Evolutionary conservation across 2,888 invertebrate species (phyloP).

Genomic region (Aethes cnicana): DNA sequence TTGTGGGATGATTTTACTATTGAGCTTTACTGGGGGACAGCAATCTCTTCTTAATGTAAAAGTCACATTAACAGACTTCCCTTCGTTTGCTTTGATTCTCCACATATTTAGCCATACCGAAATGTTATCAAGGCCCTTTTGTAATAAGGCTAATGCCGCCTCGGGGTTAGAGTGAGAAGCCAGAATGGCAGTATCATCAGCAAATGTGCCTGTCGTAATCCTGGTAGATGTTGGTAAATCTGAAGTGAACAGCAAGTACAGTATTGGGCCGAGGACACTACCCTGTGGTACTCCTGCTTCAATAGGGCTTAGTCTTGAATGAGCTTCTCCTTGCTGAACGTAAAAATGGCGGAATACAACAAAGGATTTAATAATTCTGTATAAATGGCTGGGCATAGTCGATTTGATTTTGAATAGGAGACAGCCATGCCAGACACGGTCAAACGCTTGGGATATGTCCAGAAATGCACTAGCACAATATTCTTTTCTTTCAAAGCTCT

Average conservation of each 20-base stretch:
- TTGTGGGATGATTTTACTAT: neutral
- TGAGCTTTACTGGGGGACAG: neutral
- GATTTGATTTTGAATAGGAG: conserved; percentile 12
- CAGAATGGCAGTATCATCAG: neutral
- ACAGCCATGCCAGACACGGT: conserved; percentile 37
- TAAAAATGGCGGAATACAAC: neutral
- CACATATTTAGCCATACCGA: neutral
- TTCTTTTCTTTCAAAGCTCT: neutral
- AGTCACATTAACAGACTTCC: neutral
- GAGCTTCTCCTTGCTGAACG: neutral
- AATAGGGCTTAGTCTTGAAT: neutral
- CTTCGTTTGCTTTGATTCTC: neutral
- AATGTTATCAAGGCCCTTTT: neutral
- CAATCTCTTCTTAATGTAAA: neutral
- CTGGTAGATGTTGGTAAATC: neutral
- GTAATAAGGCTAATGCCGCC: neutral
- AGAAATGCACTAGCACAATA: conserved; percentile 30
- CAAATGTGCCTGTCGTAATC: neutral
- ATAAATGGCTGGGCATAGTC: too few species aligned
- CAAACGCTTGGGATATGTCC: conserved; percentile 39
- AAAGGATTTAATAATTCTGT: too few species aligned
- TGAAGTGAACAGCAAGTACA: neutral
- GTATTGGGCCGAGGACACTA: neutral
- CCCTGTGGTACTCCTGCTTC: neutral
- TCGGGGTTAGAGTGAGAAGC: neutral